Evolutionary conservation across 2,113 vertebrate genomes (phyloP).

Genomic region (Notechis scutatus): DNA sequence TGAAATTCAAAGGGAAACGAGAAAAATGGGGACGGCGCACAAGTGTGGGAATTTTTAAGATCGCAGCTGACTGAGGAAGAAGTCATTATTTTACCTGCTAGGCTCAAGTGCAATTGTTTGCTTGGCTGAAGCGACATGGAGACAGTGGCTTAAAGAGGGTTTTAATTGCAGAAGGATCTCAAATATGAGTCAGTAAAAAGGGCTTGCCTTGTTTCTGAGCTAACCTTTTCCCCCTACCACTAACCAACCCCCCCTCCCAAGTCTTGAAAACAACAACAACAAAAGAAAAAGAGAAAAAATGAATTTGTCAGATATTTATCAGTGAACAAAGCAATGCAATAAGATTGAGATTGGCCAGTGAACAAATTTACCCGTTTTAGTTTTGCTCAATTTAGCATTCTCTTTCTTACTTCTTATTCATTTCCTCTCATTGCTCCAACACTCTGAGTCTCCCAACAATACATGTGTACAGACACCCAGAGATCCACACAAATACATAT

Average conservation of each 20-base stretch:
- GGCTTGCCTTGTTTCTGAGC: conserved; percentile 44
- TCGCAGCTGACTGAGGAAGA: conserved; percentile 70
- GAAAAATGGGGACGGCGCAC: conserved; percentile 67
- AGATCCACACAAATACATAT: background rate
- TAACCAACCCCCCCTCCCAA: background rate
- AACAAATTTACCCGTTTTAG: background rate
- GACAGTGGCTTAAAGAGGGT: conserved; percentile 29
- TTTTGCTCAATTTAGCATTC: background rate
- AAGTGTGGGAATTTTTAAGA: conserved; percentile 80
- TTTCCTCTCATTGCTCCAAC: background rate
- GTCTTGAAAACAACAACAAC: background rate
- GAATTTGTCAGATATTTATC: conserved; percentile 40
- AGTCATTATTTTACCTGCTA: conserved; percentile 75
- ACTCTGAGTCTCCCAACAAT: background rate
- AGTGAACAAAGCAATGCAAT: background rate
- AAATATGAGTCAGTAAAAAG: conserved; percentile 27
- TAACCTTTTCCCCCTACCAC: background rate
- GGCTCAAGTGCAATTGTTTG: conserved; percentile 58
- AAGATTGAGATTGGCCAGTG: conserved; percentile 8
- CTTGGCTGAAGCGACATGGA: conserved; percentile 56
- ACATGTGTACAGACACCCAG: background rate
- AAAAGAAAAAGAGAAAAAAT: background rate
- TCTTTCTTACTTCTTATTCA: background rate
- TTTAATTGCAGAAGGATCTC: conserved; percentile 54
- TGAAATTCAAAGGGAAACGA: conserved; percentile 73